These are phyloP conservation scores for Acrobasis suavella DNA, from an alignment of 2,888 invertebrate genomes.

Conservation along the genomic window DNA sequence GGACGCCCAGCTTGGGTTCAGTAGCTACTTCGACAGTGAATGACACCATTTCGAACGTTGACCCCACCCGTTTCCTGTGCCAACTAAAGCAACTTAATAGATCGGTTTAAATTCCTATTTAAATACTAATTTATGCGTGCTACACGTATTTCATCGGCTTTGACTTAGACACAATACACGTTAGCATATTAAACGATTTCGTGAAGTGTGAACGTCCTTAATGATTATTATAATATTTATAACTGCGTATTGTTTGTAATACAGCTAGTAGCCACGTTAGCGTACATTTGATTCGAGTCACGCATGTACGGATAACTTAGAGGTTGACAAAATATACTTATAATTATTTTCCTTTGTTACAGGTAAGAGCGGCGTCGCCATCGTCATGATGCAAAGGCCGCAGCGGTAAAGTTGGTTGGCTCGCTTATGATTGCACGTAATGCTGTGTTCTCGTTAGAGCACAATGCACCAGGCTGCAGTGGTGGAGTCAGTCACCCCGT, in stretches of 20 bases:
- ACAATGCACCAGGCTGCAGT: conserved; percentile 81
- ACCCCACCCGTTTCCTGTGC: conserved; percentile 73
- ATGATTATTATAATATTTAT: conserved; percentile 33
- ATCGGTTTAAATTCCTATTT: conserved; percentile 57
- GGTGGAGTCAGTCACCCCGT: conserved; percentile 79
- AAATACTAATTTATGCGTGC: conserved; percentile 55
- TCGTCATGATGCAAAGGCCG: conserved; percentile 31
- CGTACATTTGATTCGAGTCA: conserved; percentile 7
- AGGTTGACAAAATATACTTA: conserved; percentile 14
- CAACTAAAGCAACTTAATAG: conserved; percentile 59
- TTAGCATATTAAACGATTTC: conserved; percentile 65
- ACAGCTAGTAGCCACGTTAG: not conserved
- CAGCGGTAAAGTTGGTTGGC: conserved; percentile 61
- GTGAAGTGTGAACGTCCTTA: conserved; percentile 51
- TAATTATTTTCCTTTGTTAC: conserved; percentile 52
- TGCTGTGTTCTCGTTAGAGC: conserved; percentile 79
- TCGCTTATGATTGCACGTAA: conserved; percentile 70
- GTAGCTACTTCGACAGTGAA: conserved; percentile 76
- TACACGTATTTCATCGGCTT: conserved; percentile 65
- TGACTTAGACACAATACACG: conserved; percentile 68
- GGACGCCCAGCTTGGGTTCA: conserved; percentile 76
- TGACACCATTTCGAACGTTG: conserved; percentile 77
- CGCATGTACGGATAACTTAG: not conserved
- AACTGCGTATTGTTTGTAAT: conserved; percentile 8
- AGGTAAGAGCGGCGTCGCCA: conserved; percentile 56